Evolutionary conservation across 1,140 invertebrate genomes (phyloP).

Genomic region (Tribolium madens): DNA sequence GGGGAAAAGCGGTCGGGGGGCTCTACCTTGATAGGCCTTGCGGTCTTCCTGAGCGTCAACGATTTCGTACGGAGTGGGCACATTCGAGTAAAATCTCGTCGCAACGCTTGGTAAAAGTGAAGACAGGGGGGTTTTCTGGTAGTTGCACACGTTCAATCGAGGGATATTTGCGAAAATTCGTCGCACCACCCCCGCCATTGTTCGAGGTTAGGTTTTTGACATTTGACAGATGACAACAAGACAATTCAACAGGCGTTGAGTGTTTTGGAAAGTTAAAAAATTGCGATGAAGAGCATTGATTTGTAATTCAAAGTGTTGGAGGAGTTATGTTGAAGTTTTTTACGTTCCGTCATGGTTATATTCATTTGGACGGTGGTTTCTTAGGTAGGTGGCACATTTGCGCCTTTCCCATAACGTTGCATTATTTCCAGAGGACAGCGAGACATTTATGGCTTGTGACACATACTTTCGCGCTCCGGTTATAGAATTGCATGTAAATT

Average conservation of each 20-base stretch:
- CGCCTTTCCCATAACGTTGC: not conserved
- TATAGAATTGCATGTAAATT: slow-evolving; percentile 2
- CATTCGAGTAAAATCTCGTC: slow-evolving; percentile 47
- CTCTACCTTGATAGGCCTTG: slow-evolving; percentile 51
- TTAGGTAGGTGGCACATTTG: not conserved
- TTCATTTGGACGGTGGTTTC: not conserved
- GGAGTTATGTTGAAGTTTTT: slow-evolving; percentile 19
- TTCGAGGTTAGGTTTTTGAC: slow-evolving; percentile 7
- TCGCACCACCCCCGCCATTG: slow-evolving; percentile 7
- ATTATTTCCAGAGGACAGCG: slow-evolving; percentile 1
- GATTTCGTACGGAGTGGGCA: slow-evolving; percentile 58
- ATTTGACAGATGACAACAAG: slow-evolving; percentile 1
- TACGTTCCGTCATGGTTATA: not conserved
- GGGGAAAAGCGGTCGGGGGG: not conserved
- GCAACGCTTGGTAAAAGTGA: not conserved
- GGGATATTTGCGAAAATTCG: slow-evolving; percentile 14
- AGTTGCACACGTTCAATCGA: not conserved
- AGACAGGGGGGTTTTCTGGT: not conserved
- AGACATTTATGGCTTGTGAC: not conserved
- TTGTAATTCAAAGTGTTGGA: not conserved
- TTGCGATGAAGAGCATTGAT: not conserved
- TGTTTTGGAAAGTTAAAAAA: not conserved
- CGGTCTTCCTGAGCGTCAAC: slow-evolving; percentile 54
- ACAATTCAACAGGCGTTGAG: not conserved
- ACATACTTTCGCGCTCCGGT: not conserved